phyloP scores from a whole-genome alignment of 2,113 vertebrate genomes.

The Phyllostomus discolor region DNA sequence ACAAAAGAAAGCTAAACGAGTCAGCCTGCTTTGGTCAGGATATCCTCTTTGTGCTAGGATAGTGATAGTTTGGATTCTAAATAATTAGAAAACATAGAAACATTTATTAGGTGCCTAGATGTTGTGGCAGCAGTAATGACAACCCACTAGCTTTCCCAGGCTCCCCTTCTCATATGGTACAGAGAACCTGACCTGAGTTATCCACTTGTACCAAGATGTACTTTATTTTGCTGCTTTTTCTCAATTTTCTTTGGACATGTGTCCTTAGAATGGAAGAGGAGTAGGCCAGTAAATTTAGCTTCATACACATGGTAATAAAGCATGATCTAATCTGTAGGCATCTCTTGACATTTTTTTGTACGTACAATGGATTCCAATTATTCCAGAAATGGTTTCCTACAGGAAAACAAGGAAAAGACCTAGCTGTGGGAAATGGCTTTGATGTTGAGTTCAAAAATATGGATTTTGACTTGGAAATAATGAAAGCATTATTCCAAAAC shows the following conservation, averaged over 20 bases:
- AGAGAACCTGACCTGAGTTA: neutral
- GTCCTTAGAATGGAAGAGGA: neutral
- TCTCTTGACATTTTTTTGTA: neutral
- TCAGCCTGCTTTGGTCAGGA: neutral
- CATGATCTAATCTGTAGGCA: neutral
- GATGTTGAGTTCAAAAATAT: neutral
- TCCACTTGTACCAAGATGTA: neutral
- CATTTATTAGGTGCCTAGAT: neutral
- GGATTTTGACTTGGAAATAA: neutral
- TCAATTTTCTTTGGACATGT: neutral
- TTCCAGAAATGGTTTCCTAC: neutral
- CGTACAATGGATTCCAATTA: neutral
- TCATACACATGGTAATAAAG: neutral
- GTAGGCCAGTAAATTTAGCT: neutral
- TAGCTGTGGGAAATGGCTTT: neutral
- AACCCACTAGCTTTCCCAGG: rapidly evolving
- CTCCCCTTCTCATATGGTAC: neutral
- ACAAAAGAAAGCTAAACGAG: neutral
- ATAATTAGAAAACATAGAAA: neutral
- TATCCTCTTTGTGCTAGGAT: neutral
- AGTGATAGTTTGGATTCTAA: neutral
- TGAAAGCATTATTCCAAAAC: neutral
- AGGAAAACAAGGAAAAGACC: neutral
- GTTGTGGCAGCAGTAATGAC: neutral
- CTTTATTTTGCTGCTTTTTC: neutral